Evolutionary conservation across 2,888 invertebrate genomes (phyloP).

Genomic region (Bellardia bayeri): DNA sequence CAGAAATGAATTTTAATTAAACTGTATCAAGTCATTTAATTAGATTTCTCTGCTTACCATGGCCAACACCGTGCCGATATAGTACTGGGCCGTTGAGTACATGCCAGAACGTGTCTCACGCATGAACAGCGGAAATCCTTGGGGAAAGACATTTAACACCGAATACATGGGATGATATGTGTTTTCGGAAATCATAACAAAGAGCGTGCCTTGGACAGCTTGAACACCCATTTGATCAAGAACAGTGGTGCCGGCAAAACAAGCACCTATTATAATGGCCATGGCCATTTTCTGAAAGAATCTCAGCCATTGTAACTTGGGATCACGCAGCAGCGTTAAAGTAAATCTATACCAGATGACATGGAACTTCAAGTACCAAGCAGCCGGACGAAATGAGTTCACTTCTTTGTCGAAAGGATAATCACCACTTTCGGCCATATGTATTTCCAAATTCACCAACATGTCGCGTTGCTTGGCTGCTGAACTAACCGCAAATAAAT

Average conservation of each 20-base stretch:
- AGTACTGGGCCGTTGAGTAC: constrained; percentile 92
- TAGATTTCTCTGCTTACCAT: constrained; percentile 86
- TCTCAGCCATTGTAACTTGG: constrained; percentile 90
- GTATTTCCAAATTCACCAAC: constrained; percentile 89
- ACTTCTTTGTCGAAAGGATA: constrained; percentile 82
- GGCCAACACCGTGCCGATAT: constrained; percentile 90
- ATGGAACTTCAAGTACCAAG: constrained; percentile 89
- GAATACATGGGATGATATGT: constrained; percentile 97
- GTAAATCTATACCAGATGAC: constrained; percentile 91
- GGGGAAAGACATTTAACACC: constrained; percentile 92
- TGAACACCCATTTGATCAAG: constrained; percentile 93
- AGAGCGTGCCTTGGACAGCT: constrained; percentile 94
- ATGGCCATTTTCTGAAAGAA: constrained; percentile 92
- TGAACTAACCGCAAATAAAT: constrained; percentile 91
- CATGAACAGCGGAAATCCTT: constrained; percentile 90
- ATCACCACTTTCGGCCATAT: constrained; percentile 86
- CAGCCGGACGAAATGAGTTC: constrained; percentile 85
- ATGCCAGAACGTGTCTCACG: constrained; percentile 93
- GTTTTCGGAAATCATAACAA: constrained; percentile 94
- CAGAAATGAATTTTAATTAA: background rate
- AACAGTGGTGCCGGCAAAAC: constrained; percentile 91
- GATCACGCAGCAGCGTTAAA: constrained; percentile 91
- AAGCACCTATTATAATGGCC: constrained; percentile 92
- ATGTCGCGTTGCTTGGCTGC: constrained; percentile 91
- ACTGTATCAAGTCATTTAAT: background rate